Percentiles rank a stretch among this genome's conserved stretches.
Conservation (phyloP, 1,140 invertebrate species). For the Cataglyphis hispanica region DNA sequence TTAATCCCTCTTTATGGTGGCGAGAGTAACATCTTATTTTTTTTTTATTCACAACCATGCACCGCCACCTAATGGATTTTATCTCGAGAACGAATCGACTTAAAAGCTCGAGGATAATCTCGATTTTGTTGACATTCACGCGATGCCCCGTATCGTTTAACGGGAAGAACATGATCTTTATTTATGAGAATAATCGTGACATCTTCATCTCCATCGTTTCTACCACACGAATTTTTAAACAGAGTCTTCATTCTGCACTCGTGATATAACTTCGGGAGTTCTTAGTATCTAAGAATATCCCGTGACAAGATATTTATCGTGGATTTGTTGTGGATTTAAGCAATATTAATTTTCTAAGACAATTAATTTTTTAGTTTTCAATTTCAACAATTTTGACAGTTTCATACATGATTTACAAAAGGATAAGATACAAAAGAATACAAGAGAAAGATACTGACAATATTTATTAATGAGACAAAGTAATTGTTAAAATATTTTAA, state of each 20-base stretch:
- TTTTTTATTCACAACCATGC: slow-evolving; percentile 26
- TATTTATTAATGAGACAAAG: background rate
- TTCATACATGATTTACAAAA: background rate
- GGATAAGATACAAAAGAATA: background rate
- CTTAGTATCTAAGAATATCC: background rate
- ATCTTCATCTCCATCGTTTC: slow-evolving; percentile 17
- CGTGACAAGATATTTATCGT: background rate
- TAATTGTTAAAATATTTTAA: background rate
- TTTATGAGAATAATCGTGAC: slow-evolving; percentile 24
- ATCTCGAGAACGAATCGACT: slow-evolving; percentile 30
- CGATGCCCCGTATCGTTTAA: slow-evolving; percentile 34
- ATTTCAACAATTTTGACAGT: background rate
- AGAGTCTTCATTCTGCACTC: background rate
- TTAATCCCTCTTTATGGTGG: slow-evolving; percentile 44
- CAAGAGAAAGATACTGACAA: background rate
- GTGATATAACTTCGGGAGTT: background rate
- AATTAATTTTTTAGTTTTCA: slow-evolving; percentile 6
- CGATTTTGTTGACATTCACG: slow-evolving; percentile 5
- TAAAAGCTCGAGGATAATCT: slow-evolving; percentile 21
- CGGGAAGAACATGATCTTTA: slow-evolving; percentile 29
- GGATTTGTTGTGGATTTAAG: no score
- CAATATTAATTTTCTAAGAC: slow-evolving; percentile 4
- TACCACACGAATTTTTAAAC: background rate
- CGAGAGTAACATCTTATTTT: slow-evolving; percentile 44
- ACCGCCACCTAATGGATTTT: slow-evolving; percentile 46